Conservation (phyloP, 2,888 invertebrate genomes). For the Tubiluchus corallicola region DNA sequence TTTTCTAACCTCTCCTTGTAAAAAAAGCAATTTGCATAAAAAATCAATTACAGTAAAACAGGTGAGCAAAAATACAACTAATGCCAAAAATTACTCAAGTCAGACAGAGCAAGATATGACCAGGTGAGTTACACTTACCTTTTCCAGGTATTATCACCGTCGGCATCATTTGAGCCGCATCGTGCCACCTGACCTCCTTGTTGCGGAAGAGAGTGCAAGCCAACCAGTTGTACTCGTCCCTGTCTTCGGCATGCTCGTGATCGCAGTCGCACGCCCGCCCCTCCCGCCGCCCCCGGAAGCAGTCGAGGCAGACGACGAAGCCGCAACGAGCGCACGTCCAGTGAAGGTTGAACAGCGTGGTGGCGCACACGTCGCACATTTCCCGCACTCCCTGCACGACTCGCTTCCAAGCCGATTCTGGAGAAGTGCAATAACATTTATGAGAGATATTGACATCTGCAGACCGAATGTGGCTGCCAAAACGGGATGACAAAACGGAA, state of each 20-base stretch:
- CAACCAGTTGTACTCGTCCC: slow-evolving; percentile 56
- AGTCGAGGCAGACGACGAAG: slow-evolving; percentile 89
- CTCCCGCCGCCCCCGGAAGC: slow-evolving; percentile 54
- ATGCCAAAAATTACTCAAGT: slow-evolving; percentile 1
- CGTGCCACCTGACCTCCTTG: slow-evolving; percentile 36
- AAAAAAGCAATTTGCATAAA: too few species aligned
- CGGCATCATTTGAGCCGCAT: slow-evolving; percentile 64
- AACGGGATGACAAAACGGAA: too few species aligned
- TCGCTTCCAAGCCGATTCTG: slow-evolving; percentile 62
- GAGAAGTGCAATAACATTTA: too few species aligned
- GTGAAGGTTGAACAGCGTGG: slow-evolving; percentile 90
- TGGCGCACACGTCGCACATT: slow-evolving; percentile 94
- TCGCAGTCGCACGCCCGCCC: too few species aligned
- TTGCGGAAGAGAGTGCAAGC: too few species aligned
- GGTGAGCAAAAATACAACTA: too few species aligned
- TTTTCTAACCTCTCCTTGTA: too few species aligned
- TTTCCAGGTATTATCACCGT: slow-evolving; percentile 81
- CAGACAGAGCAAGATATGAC: neutral
- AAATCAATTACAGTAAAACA: too few species aligned
- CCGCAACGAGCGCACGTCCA: slow-evolving; percentile 94
- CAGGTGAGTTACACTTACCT: slow-evolving; percentile 17
- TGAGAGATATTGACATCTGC: too few species aligned
- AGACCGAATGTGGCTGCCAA: too few species aligned
- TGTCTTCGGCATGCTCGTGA: too few species aligned
- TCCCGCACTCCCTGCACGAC: slow-evolving; percentile 86